A percentile compares a stretch with the other conserved stretches of the same genome.
Evolutionary conservation across 2,797 vertebrate genomes (phyloP).

Genomic region (Chaenodraco wilsoni): DNA sequence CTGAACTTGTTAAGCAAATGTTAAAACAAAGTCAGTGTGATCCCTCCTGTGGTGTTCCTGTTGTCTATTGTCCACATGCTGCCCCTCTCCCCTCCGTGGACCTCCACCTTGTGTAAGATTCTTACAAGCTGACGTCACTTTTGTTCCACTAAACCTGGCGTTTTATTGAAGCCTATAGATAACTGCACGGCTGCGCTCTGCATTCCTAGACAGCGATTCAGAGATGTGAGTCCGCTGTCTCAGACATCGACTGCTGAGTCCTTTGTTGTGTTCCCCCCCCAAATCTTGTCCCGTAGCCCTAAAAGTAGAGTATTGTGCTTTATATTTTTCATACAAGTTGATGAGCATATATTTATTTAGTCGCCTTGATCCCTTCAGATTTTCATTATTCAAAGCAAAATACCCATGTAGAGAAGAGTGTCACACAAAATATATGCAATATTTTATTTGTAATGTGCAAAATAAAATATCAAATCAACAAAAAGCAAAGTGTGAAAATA

Average conservation of each 20-base stretch:
- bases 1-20: conserved; percentile 15
- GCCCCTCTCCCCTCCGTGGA: conserved; percentile 52
- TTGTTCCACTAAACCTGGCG: conserved; percentile 75
- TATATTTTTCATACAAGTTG: conserved; percentile 3
- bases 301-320: not conserved
- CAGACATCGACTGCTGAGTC: conserved; percentile 48
- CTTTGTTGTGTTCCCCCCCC: conserved; percentile 7
- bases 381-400: not conserved
- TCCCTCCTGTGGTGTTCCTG: conserved; percentile 40
- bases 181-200: conserved; percentile 53
- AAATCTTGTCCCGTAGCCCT: no score
- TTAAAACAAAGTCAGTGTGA: conserved; percentile 27
- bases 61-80: conserved; percentile 65
- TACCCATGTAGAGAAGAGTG: no score
- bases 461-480: no score
- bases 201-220: conserved; percentile 87
- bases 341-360: not conserved
- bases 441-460: no score
- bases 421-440: no score
- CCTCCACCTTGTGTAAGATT: conserved; percentile 71
- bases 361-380: not conserved
- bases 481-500: not conserved
- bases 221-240: conserved; percentile 55
- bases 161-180: conserved; percentile 74
- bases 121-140: conserved; percentile 66